Conservation (phyloP, 2,113 vertebrate genomes). For the Daubentonia madagascariensis region DNA sequence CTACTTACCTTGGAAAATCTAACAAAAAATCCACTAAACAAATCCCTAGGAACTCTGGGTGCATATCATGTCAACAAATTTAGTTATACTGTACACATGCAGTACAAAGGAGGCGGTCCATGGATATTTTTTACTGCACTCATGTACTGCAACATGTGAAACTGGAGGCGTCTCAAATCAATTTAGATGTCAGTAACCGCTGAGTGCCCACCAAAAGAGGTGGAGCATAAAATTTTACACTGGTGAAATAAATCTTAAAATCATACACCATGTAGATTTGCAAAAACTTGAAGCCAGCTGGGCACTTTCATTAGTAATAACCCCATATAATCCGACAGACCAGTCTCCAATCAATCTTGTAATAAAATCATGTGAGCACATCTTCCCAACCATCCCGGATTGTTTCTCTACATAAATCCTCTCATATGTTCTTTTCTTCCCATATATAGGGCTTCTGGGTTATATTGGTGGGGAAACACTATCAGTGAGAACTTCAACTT, state of each 20-base stretch:
- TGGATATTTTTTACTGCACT: neutral
- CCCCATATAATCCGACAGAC: neutral
- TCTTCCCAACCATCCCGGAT: neutral
- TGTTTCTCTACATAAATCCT: neutral
- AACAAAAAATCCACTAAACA: neutral
- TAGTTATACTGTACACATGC: neutral
- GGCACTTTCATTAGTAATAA: neutral
- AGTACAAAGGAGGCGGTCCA: neutral
- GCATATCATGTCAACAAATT: neutral
- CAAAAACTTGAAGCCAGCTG: neutral
- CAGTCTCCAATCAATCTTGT: neutral
- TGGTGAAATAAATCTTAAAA: neutral
- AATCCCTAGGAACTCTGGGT: neutral
- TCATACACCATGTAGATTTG: fast-evolving
- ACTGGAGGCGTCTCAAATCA: neutral
- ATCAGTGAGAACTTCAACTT: neutral
- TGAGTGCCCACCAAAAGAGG: neutral
- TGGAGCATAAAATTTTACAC: neutral
- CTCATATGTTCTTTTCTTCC: neutral
- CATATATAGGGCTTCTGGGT: neutral
- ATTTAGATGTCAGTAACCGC: neutral
- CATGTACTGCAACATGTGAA: neutral
- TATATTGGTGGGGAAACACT: neutral
- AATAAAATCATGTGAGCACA: neutral
- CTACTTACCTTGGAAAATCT: neutral